Evolutionary conservation across 2,888 invertebrate genomes (phyloP), one percentile per base, ranked within the genome.

Genomic region (Rotaria macrura): DNA sequence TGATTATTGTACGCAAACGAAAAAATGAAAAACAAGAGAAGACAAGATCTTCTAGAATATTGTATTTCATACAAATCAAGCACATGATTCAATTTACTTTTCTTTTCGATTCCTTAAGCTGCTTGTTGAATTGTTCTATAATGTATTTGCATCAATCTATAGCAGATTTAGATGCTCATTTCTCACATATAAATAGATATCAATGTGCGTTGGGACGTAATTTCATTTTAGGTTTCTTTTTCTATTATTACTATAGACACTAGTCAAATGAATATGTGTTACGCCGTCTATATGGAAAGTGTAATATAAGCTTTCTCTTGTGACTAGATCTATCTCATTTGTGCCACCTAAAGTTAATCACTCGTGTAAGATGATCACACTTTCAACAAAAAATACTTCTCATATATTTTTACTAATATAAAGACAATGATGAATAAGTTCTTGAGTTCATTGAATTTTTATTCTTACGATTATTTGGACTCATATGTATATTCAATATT

Each of bases 361-460:
- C n/a, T 79, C 43, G 43, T 43, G 79, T 79, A 79, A 79, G 79
- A 79, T 79, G 79, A 79, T 79, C 79, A 79, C 79, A n/a, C 38
- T 79, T 65, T 65, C 34, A 65, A 34, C 65, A 34, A 65, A n/a
- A n/a, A 65, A 20, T 29, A 54, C 54, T 54, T 25, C 23, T 54
- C 54, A 54, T 25, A 29, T 65, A 65, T 29, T 65, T n/a, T 65
- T 34, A 65, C 29, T 65, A 65, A 65, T 29, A 65, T 34, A 38
- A 14, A 65, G 20, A 34, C 34, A 34, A 65, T 25, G 25, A 54
- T 54, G 54, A 54, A 25, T 54, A 54, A n/a, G 9, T 25, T 54
- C 9, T 23, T 25, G 25, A 25, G 25, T 5, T 54, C 54, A 54
- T 54, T 25, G 17, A 49, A 49, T 14, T 49, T 17, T 49, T 49